Evolutionary conservation across 2,797 vertebrate species (phyloP).

Genomic region (Sebastes taczanowskii): DNA sequence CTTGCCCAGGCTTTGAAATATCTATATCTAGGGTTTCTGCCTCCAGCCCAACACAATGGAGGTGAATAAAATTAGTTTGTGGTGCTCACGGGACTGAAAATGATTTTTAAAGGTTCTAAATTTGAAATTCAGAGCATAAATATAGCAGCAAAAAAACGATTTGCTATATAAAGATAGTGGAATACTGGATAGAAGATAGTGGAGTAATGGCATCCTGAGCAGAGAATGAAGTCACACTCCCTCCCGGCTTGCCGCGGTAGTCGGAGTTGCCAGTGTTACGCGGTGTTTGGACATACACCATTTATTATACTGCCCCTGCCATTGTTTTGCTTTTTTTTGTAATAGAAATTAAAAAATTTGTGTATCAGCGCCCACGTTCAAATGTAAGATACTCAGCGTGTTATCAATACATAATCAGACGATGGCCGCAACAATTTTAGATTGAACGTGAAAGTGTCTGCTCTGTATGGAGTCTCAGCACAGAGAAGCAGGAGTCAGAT

Average conservation of each 20-base stretch:
- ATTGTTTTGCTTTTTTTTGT: too few relatives aligned
- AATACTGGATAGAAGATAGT: too few relatives aligned
- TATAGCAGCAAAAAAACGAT: background rate
- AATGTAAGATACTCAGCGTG: too few relatives aligned
- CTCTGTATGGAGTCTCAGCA: too few relatives aligned
- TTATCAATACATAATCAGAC: too few relatives aligned
- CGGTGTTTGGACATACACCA: too few relatives aligned
- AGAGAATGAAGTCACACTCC: background rate
- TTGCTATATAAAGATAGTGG: background rate
- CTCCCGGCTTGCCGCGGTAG: too few relatives aligned
- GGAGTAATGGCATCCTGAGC: background rate
- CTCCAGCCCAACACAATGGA: background rate
- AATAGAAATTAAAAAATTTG: too few relatives aligned
- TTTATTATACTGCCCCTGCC: too few relatives aligned
- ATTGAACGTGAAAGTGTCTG: fast-evolving
- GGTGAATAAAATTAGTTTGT: background rate
- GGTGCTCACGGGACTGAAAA: background rate
- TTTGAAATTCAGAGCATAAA: fast-evolving
- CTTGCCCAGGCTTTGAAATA: background rate
- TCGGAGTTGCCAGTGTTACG: too few relatives aligned
- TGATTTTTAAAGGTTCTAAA: background rate
- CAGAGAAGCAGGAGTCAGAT: too few relatives aligned
- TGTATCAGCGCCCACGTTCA: too few relatives aligned
- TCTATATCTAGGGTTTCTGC: background rate
- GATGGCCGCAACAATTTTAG: fast-evolving